Percentiles rank a stretch among this genome's conserved stretches.
These are phyloP conservation scores for Harpagifer antarcticus DNA, from an alignment of 2,797 vertebrate species.

Conservation along the genomic window DNA sequence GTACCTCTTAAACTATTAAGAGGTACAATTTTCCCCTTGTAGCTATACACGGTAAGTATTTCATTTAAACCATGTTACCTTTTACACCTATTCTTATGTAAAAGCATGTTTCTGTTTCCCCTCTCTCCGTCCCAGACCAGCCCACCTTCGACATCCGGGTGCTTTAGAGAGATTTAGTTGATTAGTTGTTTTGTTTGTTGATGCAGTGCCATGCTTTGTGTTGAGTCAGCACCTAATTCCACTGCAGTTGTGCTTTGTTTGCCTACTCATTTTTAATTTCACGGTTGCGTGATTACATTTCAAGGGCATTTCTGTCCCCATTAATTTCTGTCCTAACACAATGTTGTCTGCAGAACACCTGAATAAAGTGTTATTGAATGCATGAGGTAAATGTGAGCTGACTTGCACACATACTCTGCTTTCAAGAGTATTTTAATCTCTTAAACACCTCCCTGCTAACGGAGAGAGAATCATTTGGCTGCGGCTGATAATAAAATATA, in stretches of 20 bases:
- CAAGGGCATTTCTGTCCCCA: conserved; percentile 67
- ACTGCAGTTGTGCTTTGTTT: conserved; percentile 47
- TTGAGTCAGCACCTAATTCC: conserved; percentile 54
- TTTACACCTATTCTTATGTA: not conserved
- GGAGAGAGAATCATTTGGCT: conserved; percentile 15
- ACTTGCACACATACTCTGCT: conserved; percentile 6
- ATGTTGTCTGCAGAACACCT: conserved; percentile 61
- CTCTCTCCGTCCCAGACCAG: not conserved
- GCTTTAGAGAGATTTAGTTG: conserved; percentile 20
- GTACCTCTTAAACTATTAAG: too few relatives aligned
- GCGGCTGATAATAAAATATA: conserved; percentile 30
- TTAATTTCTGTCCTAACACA: conserved; percentile 60
- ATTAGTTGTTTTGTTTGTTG: conserved; percentile 49
- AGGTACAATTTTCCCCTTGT: not conserved
- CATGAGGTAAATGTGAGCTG: conserved; percentile 54
- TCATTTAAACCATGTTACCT: not conserved
- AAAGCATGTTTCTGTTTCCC: not conserved
- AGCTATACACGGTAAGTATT: not conserved
- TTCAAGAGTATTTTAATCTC: conserved; percentile 33
- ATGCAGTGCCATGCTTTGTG: conserved; percentile 15
- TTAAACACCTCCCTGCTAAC: conserved; percentile 37
- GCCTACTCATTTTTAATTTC: conserved; percentile 65
- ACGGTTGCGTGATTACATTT: conserved; percentile 70
- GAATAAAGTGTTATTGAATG: conserved; percentile 27
- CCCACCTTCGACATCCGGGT: conserved; percentile 9